A percentile compares a stretch with the other conserved stretches of the same genome.
These are phyloP conservation scores for Mechanitis mazaeus DNA, from an alignment of 2,888 invertebrate species.

Conservation along the genomic window DNA sequence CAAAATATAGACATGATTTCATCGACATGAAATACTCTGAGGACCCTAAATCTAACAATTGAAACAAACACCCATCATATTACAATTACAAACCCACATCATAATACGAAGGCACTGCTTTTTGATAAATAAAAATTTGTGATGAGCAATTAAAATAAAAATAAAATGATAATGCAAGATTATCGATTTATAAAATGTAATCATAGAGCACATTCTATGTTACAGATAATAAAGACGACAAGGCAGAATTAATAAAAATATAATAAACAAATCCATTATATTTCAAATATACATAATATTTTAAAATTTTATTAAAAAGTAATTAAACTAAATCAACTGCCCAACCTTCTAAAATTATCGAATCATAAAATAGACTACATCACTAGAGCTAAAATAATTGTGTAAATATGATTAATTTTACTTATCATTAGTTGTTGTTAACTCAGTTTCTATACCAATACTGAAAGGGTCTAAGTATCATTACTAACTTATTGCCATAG, in stretches of 20 bases:
- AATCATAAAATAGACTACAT: slow-evolving; percentile 61
- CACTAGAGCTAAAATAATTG: slow-evolving; percentile 64
- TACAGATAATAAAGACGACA: slow-evolving; percentile 25
- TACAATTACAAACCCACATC: slow-evolving; percentile 47
- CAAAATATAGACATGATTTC: slow-evolving; percentile 27
- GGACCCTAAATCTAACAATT: slow-evolving; percentile 16
- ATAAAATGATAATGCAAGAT: slow-evolving; percentile 16
- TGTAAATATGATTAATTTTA: slow-evolving; percentile 66
- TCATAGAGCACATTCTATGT: slow-evolving; percentile 30
- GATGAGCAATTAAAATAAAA: slow-evolving; percentile 36
- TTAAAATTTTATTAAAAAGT: slow-evolving; percentile 16
- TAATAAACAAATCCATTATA: slow-evolving; percentile 11
- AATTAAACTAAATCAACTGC: slow-evolving; percentile 19
- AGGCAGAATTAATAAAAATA: slow-evolving; percentile 21
- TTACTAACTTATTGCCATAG: slow-evolving; percentile 67
- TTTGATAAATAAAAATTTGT: slow-evolving; percentile 43
- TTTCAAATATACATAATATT: slow-evolving; percentile 19
- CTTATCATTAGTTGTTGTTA: slow-evolving; percentile 56
- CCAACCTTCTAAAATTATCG: slow-evolving; percentile 34
- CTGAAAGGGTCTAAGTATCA: slow-evolving; percentile 68
- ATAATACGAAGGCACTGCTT: slow-evolving; percentile 67
- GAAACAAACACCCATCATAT: slow-evolving; percentile 43
- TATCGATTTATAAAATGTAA: slow-evolving; percentile 25
- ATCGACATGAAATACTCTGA: slow-evolving; percentile 9
- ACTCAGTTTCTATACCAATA: slow-evolving; percentile 68